A percentile compares a stretch with the other conserved stretches of the same genome.
phyloP scores from a whole-genome alignment of 1,140 invertebrate species.

The Drosophila fuyamai region DNA sequence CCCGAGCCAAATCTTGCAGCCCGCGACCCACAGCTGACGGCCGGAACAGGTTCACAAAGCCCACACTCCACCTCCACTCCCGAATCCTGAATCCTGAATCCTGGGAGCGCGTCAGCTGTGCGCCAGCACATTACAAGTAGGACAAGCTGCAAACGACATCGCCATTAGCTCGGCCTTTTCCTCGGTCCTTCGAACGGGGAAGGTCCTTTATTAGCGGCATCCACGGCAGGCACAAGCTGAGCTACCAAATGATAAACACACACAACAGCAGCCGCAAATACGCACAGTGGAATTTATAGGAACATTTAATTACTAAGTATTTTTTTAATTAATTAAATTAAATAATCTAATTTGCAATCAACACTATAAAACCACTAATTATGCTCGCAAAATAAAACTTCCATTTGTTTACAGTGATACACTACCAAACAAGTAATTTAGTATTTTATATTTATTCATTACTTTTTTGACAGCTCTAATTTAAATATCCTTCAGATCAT shows the following conservation, averaged over 20 bases:
- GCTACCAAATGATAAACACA: slow-evolving; percentile 67
- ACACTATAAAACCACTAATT: no score
- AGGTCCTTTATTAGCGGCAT: slow-evolving; percentile 72
- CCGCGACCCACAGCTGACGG: slow-evolving; percentile 60
- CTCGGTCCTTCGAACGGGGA: slow-evolving; percentile 13
- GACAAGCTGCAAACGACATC: slow-evolving; percentile 80
- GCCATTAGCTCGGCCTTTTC: slow-evolving; percentile 59
- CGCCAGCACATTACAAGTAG: slow-evolving; percentile 83
- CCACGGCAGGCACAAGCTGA: slow-evolving; percentile 51
- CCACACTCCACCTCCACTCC: slow-evolving; percentile 43
- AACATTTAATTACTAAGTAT: no score
- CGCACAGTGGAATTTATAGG: slow-evolving; percentile 19
- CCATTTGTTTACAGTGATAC: no score
- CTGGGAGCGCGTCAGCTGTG: slow-evolving; percentile 79
- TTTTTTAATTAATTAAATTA: no score
- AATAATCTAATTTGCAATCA: no score
- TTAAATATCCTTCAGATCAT: no score
- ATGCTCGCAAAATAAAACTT: no score
- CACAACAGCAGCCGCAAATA: slow-evolving; percentile 29
- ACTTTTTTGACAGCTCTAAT: no score
- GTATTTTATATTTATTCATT: no score
- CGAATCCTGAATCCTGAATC: slow-evolving; percentile 33
- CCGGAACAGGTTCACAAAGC: slow-evolving; percentile 73
- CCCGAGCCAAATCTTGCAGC: slow-evolving; percentile 14
- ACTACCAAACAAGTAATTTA: no score